These are phyloP conservation scores for Chymomyza caudatula DNA, from an alignment of 2,888 invertebrate species.

Conservation along the genomic window DNA sequence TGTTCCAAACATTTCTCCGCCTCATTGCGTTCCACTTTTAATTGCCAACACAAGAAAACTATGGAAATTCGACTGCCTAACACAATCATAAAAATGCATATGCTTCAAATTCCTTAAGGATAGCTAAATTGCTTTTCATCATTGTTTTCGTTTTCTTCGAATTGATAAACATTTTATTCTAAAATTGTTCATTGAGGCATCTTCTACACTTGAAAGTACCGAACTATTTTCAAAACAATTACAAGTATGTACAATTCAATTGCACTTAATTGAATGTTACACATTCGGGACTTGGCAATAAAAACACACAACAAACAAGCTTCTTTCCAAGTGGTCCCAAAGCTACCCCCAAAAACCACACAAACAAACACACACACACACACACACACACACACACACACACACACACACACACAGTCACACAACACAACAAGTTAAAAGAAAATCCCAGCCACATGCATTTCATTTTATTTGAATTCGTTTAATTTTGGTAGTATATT, in stretches of 20 bases:
- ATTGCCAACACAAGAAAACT: too few relatives aligned
- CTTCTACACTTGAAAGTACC: neutral
- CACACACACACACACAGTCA: constrained; percentile 33
- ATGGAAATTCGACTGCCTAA: too few relatives aligned
- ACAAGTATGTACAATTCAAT: constrained; percentile 62
- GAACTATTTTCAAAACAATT: neutral
- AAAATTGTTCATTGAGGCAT: neutral
- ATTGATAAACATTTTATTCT: neutral
- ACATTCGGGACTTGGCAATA: neutral
- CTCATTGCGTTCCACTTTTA: too few relatives aligned
- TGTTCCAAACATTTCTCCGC: too few relatives aligned
- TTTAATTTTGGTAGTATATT: neutral
- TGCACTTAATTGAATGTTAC: constrained; percentile 61
- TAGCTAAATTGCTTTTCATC: neutral
- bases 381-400: constrained; percentile 35
- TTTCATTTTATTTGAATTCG: constrained; percentile 37
- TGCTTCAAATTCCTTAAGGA: neutral
- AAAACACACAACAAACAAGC: constrained; percentile 5
- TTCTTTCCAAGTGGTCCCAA: neutral
- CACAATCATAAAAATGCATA: neutral
- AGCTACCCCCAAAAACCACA: constrained; percentile 22
- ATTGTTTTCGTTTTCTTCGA: neutral
- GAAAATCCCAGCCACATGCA: constrained; percentile 1
- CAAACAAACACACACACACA: constrained; percentile 34
- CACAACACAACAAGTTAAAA: neutral